Evolutionary conservation across 2,113 vertebrate species (phyloP).

Genomic region (Rhynchomys soricoides): DNA sequence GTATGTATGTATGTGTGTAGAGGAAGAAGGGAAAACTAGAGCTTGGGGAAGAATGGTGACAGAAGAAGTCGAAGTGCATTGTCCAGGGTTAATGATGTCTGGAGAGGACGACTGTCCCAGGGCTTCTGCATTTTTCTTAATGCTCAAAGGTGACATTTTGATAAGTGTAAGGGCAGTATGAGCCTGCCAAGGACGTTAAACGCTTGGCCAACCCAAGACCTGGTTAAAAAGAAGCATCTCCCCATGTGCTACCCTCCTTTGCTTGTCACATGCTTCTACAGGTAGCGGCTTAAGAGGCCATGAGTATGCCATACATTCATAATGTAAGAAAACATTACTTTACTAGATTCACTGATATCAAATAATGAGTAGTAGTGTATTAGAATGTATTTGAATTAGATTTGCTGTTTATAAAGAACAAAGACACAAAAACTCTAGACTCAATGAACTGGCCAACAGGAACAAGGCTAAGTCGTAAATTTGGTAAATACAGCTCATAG

Average conservation of each 20-base stretch:
- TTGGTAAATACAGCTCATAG: neutral
- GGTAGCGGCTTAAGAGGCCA: neutral
- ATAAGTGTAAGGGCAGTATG: neutral
- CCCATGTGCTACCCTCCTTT: neutral
- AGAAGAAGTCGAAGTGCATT: neutral
- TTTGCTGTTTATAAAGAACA: neutral
- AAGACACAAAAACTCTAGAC: neutral
- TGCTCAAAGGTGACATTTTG: neutral
- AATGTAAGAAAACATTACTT: neutral
- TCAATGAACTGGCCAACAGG: neutral
- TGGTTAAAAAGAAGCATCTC: neutral
- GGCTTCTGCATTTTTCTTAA: neutral
- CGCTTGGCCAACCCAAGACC: neutral
- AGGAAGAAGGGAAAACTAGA: neutral
- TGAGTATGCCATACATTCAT: neutral
- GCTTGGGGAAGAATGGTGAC: too few relatives aligned
- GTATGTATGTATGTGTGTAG: rapidly evolving
- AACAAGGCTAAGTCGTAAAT: neutral
- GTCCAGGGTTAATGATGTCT: neutral
- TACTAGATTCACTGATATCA: neutral
- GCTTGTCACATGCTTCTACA: too few relatives aligned
- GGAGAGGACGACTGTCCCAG: neutral
- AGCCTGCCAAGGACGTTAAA: neutral
- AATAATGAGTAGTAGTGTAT: neutral
- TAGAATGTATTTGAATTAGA: neutral